These are phyloP conservation scores for Prosopocoilus inquinatus DNA, from an alignment of 2,888 invertebrate species.

Conservation along the genomic window DNA sequence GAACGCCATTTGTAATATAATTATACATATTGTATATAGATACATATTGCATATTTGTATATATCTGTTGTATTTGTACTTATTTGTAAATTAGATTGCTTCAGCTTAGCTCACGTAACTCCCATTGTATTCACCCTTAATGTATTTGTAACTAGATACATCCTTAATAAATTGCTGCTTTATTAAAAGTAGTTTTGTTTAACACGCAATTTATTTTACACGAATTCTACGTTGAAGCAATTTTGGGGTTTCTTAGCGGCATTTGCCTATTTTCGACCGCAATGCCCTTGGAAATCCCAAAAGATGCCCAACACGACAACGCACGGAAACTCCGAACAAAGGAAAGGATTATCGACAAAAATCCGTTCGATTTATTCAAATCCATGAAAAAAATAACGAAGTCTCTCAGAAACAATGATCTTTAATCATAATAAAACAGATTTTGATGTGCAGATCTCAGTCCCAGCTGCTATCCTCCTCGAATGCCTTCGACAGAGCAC, in stretches of 20 bases:
- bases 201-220: too few relatives aligned
- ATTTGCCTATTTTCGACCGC: slow-evolving; percentile 67
- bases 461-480: slow-evolving; percentile 34
- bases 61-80: too few relatives aligned
- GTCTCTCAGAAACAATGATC: background rate
- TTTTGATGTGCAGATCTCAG: slow-evolving; percentile 13
- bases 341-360: background rate
- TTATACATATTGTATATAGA: too few relatives aligned
- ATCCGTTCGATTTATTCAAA: background rate
- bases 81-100: too few relatives aligned
- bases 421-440: background rate
- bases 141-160: too few relatives aligned
- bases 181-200: too few relatives aligned
- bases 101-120: too few relatives aligned
- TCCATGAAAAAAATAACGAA: background rate
- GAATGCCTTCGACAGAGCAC: slow-evolving; percentile 28
- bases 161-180: too few relatives aligned
- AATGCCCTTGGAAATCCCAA: slow-evolving; percentile 87
- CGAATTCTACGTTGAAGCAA: slow-evolving; percentile 57
- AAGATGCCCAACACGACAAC: slow-evolving; percentile 36
- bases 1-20: too few relatives aligned
- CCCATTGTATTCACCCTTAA: too few relatives aligned
- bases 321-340: background rate
- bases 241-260: slow-evolving; percentile 81
- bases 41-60: too few relatives aligned